Base-by-base conservation (phyloP, 2,888 invertebrate species). In the Tricholauxania praeusta region DNA sequence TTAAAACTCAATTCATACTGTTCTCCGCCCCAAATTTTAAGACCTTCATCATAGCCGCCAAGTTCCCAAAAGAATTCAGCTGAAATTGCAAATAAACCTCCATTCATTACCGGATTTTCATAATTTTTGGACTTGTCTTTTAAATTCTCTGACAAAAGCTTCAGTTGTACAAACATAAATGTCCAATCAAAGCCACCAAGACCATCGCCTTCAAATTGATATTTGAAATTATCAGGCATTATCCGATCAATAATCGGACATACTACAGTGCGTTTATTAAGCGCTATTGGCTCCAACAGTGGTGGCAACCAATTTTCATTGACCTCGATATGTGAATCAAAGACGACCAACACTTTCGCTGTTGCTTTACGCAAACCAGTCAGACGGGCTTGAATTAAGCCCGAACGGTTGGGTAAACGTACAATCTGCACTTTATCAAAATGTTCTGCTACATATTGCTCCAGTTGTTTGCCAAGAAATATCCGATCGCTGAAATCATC, bases 161-260 rank as follows among this genome's bases (percentile, higher is more conserved):
- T 96, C 77, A 97, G 88, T n/a, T 97, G 90, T 88, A 99, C 99
- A 88, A 99, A 99, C 88, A 92, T 97, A 83, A 99, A 92, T 85
- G 98, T 95, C 99, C 99, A 99, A 87, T 99, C 98, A 87, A 99
- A 99, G 14, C 97, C 97, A 0, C 98, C 95, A 4, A 96, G 88
- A 8, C 39, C 10, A 39, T 97, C 98, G 7, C 10, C 39, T 85
- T 96, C 39, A 39, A 97, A 98, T 87, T 98, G 98, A 86, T 98
- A 97, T 81, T 96, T 94, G 85, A 98, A 97, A 51, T 94, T 96
- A 81, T 96, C 96, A 86, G 91, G 88, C 0, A 96, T 96, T 69
- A 99, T 91, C n/a, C 98, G 97, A 88, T 99, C 98, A 75, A 99
- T 98, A 84, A 96, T 97, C 0, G 98, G 98, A 85, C 98, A 99